Evolutionary conservation across 2,797 vertebrate genomes (phyloP).

Genomic region (Sebastes reedi): DNA sequence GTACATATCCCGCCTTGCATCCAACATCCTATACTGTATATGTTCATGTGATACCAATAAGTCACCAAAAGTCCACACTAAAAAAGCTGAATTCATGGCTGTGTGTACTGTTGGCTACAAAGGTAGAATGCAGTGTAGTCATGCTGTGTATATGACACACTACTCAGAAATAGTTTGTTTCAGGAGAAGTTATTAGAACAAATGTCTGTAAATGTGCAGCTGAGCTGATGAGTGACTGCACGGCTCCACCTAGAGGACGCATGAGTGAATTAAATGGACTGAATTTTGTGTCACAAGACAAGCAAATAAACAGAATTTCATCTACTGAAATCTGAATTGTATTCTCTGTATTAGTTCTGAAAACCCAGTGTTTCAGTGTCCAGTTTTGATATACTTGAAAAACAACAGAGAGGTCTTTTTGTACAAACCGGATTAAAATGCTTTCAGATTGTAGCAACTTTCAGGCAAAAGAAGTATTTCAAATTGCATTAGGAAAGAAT

Average conservation of each 20-base stretch:
- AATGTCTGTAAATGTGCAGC: background rate
- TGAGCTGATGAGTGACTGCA: conserved; percentile 40
- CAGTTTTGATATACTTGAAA: background rate
- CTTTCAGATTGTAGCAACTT: too few relatives aligned
- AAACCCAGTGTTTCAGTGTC: background rate
- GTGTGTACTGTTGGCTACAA: background rate
- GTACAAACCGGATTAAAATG: too few relatives aligned
- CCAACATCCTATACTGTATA: background rate
- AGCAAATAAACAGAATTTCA: background rate
- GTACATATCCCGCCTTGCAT: background rate
- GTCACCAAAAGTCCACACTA: background rate
- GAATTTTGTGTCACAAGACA: background rate
- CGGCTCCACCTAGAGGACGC: conserved; percentile 74
- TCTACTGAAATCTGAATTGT: background rate
- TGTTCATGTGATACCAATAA: background rate
- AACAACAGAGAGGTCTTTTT: too few relatives aligned
- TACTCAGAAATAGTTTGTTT: background rate
- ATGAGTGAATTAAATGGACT: conserved; percentile 3
- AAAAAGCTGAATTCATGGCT: background rate
- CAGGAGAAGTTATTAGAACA: background rate
- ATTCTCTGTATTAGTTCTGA: background rate
- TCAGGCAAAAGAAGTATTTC: too few relatives aligned
- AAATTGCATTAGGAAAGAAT: too few relatives aligned
- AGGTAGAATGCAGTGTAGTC: background rate
- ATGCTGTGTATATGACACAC: background rate